phyloP scores from a whole-genome alignment of 2,888 invertebrate species.

The Cantharis rustica region DNA sequence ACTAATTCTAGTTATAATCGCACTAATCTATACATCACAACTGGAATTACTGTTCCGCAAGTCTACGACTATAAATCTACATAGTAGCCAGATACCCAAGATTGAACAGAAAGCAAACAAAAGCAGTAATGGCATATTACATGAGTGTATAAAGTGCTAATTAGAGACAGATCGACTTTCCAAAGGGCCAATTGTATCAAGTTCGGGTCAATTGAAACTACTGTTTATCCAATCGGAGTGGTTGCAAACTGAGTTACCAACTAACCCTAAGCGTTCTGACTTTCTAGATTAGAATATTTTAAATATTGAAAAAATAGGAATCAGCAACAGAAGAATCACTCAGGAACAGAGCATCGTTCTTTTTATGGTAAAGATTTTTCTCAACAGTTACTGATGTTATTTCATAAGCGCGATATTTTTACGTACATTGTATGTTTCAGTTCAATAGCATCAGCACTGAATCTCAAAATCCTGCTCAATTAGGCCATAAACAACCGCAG shows the following conservation, averaged over 20 bases:
- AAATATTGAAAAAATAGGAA: too few relatives aligned
- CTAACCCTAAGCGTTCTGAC: too few relatives aligned
- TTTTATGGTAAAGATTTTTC: background rate
- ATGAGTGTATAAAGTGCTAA: background rate
- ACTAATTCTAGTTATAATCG: too few relatives aligned
- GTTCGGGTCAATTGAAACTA: too few relatives aligned
- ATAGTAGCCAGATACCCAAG: background rate
- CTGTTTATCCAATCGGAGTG: too few relatives aligned
- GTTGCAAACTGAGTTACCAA: too few relatives aligned
- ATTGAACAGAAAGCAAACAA: background rate
- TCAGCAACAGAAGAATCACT: background rate
- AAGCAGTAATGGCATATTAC: background rate
- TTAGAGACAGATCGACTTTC: too few relatives aligned
- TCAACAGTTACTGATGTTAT: background rate
- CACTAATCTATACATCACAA: too few relatives aligned
- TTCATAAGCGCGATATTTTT: background rate
- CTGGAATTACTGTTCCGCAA: background rate
- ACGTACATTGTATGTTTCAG: background rate
- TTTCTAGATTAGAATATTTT: too few relatives aligned
- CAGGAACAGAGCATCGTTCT: background rate
- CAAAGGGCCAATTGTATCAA: too few relatives aligned
- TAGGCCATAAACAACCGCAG: background rate
- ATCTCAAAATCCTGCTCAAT: background rate
- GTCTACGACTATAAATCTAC: background rate
- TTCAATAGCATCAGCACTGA: background rate